Percentiles rank a stretch among this genome's conserved stretches.
Conservation (phyloP, 2,113 vertebrate species). For the Odontophorus gujanensis region DNA sequence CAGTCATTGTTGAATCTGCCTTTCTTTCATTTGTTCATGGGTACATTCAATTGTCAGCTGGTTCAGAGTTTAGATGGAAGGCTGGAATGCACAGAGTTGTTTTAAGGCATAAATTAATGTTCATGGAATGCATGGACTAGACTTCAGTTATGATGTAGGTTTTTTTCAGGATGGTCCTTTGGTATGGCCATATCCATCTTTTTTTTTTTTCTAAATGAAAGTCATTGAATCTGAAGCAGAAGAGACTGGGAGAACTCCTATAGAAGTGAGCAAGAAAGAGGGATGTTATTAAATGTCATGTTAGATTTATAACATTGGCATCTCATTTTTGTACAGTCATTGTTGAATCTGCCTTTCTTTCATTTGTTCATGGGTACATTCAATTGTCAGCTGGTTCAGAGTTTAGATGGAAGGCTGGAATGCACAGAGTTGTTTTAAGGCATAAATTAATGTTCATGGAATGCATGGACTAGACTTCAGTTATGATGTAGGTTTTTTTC, state of each 20-base stretch:
- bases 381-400: neutral
- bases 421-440: neutral
- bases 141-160: neutral
- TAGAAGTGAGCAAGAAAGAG: neutral
- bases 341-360: neutral
- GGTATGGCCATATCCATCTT: neutral
- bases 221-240: neutral
- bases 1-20: neutral
- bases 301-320: neutral
- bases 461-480: neutral
- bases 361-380: neutral
- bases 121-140: neutral
- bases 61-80: neutral
- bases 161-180: neutral
- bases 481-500: neutral
- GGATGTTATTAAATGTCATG: slow-evolving; percentile 20
- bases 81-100: neutral
- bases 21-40: neutral
- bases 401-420: neutral
- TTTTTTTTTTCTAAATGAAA: neutral
- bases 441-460: neutral
- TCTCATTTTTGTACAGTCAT: neutral
- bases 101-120: neutral
- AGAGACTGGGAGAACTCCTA: neutral
- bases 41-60: neutral